These are phyloP conservation scores for Eulemur rufifrons DNA, from an alignment of 2,113 vertebrate genomes.

Conservation along the genomic window DNA sequence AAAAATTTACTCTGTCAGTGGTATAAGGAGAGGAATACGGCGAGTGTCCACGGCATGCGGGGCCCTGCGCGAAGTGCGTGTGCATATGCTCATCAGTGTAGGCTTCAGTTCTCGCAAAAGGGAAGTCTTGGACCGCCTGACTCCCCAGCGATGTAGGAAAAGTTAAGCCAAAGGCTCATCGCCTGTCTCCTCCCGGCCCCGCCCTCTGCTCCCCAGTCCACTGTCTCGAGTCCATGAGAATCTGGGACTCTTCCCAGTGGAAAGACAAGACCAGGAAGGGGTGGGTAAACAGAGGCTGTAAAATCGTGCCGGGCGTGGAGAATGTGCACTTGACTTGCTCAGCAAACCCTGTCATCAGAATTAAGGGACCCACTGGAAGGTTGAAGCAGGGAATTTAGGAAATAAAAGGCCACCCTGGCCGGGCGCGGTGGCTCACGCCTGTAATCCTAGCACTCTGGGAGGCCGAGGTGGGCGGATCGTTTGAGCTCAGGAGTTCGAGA, in stretches of 20 bases:
- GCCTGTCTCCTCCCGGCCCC: not conserved
- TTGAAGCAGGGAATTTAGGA: not conserved
- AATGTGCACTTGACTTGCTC: not conserved
- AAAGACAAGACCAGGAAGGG: not conserved
- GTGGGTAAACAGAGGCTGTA: rapidly evolving
- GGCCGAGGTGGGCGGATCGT: too few relatives aligned
- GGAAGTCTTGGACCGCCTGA: not conserved
- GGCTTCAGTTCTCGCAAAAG: not conserved
- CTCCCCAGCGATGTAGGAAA: not conserved
- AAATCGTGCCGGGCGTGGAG: not conserved
- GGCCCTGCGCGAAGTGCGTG: not conserved
- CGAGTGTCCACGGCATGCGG: rapidly evolving
- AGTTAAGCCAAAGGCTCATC: rapidly evolving
- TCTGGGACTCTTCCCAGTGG: not conserved
- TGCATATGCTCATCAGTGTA: not conserved
- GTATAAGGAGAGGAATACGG: not conserved
- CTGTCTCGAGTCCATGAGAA: not conserved
- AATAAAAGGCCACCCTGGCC: not conserved
- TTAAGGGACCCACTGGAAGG: not conserved
- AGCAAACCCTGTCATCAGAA: not conserved
- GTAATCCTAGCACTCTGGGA: too few relatives aligned
- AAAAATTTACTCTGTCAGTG: not conserved
- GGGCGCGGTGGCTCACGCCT: too few relatives aligned
- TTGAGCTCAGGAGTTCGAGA: too few relatives aligned
- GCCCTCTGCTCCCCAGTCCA: not conserved